A percentile compares a stretch with the other conserved stretches of the same genome.
phyloP scores from a whole-genome alignment of 1,140 invertebrate species.

The Drosophila setifemur region DNA sequence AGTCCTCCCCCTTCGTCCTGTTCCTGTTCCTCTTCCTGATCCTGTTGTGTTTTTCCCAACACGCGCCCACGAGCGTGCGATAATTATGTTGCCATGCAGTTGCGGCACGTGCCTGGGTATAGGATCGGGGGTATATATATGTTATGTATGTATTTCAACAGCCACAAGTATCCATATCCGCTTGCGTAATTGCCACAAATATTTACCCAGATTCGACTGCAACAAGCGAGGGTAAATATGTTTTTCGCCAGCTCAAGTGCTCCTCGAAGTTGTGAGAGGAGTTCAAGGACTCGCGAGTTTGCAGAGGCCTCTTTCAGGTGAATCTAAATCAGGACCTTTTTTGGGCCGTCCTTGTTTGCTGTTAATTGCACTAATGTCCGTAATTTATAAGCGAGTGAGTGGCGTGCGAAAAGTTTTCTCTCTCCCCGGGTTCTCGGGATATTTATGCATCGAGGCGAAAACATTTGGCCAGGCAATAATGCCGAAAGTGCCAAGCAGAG shows the following conservation, averaged over 20 bases:
- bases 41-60: constrained; percentile 1
- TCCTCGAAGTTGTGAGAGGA: constrained; percentile 48
- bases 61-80: constrained; percentile 76
- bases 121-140: neutral
- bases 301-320: constrained; percentile 57
- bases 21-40: constrained; percentile 21
- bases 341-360: constrained; percentile 32
- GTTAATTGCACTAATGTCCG: constrained; percentile 76
- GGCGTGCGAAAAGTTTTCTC: constrained; percentile 56
- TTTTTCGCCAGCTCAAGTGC: constrained; percentile 56
- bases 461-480: constrained; percentile 66
- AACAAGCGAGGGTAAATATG: constrained; percentile 61
- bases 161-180: constrained; percentile 81
- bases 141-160: neutral
- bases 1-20: constrained; percentile 6
- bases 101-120: constrained; percentile 61
- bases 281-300: neutral
- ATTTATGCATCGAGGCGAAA: constrained; percentile 48
- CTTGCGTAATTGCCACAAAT: constrained; percentile 64
- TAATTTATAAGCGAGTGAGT: constrained; percentile 75
- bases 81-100: constrained; percentile 75
- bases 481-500: constrained; percentile 76
- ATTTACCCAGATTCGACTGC: constrained; percentile 61
- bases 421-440: constrained; percentile 13
- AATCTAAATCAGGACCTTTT: constrained; percentile 43